Percentiles rank a stretch among this genome's conserved stretches.
Conservation (phyloP, 1,140 invertebrate genomes). For the Pristionchus pacificus region DNA sequence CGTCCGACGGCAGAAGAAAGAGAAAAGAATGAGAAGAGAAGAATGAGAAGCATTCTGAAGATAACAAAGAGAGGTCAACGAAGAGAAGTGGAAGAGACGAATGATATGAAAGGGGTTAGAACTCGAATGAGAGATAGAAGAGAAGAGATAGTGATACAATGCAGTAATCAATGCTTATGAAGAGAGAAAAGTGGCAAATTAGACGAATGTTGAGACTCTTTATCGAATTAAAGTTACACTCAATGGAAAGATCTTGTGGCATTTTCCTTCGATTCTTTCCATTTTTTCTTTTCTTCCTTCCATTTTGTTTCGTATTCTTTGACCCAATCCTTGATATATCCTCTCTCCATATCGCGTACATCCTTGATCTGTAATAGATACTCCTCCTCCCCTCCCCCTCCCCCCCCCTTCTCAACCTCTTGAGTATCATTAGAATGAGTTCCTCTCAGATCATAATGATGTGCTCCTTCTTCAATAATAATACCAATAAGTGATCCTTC, state of each 20-base stretch:
- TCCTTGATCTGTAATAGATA: constrained; percentile 34
- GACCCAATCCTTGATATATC: constrained; percentile 42
- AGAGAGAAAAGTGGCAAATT: too few species aligned
- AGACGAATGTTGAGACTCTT: too few species aligned
- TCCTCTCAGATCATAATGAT: constrained; percentile 54
- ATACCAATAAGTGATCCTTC: constrained; percentile 64
- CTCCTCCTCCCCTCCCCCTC: not conserved
- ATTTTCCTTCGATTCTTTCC: not conserved
- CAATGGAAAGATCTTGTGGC: not conserved
- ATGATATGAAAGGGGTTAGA: not conserved
- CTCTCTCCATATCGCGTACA: constrained; percentile 42
- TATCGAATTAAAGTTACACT: not conserved
- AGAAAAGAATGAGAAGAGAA: too few species aligned
- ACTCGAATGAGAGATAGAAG: not conserved
- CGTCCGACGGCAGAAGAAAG: not conserved
- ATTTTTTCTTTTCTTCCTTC: not conserved
- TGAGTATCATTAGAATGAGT: constrained; percentile 46
- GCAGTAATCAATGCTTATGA: not conserved
- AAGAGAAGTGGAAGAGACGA: not conserved
- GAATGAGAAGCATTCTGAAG: not conserved
- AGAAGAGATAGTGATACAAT: not conserved
- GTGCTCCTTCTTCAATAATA: constrained; percentile 74
- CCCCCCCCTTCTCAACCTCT: not conserved
- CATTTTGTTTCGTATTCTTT: constrained; percentile 15
- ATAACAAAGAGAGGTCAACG: not conserved